phyloP scores from a whole-genome alignment of 2,888 invertebrate species.

The Drosophila parthenogenetica region DNA sequence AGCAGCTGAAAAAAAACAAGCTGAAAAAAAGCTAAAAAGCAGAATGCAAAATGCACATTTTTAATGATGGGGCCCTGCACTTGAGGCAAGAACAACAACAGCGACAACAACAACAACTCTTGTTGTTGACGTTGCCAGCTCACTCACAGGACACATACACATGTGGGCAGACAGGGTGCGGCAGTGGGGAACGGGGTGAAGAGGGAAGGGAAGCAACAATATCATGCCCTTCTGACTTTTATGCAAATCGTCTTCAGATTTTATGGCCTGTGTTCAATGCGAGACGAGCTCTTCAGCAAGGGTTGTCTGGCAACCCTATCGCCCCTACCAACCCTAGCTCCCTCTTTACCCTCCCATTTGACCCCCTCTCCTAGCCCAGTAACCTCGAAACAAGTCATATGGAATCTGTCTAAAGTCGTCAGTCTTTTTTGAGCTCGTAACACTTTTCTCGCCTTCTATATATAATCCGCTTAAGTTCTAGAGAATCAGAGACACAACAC shows the following conservation, averaged over 20 bases:
- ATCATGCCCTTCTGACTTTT: slow-evolving; percentile 67
- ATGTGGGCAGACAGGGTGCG: neutral
- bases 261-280: slow-evolving; percentile 64
- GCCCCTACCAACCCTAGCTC: too few species aligned
- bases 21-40: neutral
- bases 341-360: neutral
- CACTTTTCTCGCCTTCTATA: slow-evolving; percentile 59
- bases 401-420: slow-evolving; percentile 26
- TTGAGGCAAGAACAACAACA: slow-evolving; percentile 56
- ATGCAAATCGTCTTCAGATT: slow-evolving; percentile 67
- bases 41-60: slow-evolving; percentile 74
- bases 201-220: slow-evolving; percentile 3
- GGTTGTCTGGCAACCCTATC: slow-evolving; percentile 32
- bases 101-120: slow-evolving; percentile 45
- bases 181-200: neutral
- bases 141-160: slow-evolving; percentile 48
- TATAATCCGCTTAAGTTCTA: slow-evolving; percentile 76
- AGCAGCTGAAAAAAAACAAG: slow-evolving; percentile 16
- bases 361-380: slow-evolving; percentile 56
- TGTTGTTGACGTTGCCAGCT: slow-evolving; percentile 64
- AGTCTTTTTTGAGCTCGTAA: slow-evolving; percentile 59
- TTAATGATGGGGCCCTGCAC: slow-evolving; percentile 74
- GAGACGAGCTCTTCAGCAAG: slow-evolving; percentile 29
- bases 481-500: slow-evolving; percentile 45
- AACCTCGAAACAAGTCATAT: slow-evolving; percentile 71